phyloP scores from a whole-genome alignment of 2,888 invertebrate genomes.

The Proisotoma minuta region DNA sequence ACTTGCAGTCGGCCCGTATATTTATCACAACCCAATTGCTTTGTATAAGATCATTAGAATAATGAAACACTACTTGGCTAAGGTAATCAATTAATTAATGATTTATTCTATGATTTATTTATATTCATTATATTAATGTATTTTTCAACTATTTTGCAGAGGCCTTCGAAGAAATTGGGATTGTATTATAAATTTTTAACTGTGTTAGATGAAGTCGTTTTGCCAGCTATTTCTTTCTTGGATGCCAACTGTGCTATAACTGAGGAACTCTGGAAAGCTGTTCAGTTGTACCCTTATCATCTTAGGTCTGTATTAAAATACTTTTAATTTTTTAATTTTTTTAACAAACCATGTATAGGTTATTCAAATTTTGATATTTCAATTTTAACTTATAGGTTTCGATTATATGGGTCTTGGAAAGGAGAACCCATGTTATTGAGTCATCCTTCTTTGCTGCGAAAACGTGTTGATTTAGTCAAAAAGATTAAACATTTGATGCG shows the following conservation, averaged over 20 bases:
- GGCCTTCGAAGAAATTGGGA: conserved; percentile 50
- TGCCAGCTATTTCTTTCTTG: conserved; percentile 86
- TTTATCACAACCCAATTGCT: conserved; percentile 80
- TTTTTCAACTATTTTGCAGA: conserved; percentile 20
- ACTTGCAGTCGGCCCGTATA: conserved; percentile 75
- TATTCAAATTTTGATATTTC: not conserved
- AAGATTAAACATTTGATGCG: conserved; percentile 95
- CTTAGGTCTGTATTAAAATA: conserved; percentile 56
- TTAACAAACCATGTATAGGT: not conserved
- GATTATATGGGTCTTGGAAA: conserved; percentile 94
- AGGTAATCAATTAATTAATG: conserved; percentile 48
- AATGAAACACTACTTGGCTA: conserved; percentile 53
- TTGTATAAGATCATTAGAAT: conserved; percentile 75
- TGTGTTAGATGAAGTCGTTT: conserved; percentile 77
- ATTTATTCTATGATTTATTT: not conserved
- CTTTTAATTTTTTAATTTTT: not conserved
- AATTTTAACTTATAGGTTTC: conserved; percentile 59
- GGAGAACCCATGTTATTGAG: conserved; percentile 72
- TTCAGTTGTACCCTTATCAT: conserved; percentile 81
- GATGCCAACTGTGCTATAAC: conserved; percentile 93
- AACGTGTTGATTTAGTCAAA: conserved; percentile 80
- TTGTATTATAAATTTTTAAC: conserved; percentile 79
- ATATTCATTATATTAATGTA: not conserved
- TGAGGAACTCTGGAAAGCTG: conserved; percentile 89
- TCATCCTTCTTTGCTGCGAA: conserved; percentile 77